Conservation (phyloP, 23 tunicate genomes). For the Botrylloides violaceus region DNA sequence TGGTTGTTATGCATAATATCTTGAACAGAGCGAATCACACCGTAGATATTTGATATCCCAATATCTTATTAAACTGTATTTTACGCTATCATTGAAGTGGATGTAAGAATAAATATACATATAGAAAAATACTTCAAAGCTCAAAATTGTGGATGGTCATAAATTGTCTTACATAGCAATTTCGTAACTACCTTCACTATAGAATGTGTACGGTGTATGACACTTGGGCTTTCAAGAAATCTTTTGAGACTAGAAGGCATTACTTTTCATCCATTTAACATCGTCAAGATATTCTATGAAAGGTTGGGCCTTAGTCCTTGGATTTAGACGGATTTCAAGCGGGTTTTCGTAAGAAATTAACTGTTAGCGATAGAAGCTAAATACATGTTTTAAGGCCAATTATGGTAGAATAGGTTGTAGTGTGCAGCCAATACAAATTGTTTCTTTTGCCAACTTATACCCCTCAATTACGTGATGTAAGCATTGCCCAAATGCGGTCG, state of each 20-base stretch:
- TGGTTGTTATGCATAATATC: background rate
- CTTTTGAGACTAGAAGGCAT: conserved; percentile 1
- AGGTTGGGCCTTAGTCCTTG: background rate
- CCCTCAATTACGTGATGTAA: background rate
- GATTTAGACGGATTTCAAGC: conserved; percentile 3
- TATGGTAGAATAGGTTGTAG: background rate
- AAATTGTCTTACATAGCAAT: too few species aligned
- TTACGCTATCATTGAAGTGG: background rate
- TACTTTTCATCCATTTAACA: background rate
- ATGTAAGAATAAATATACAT: too few species aligned
- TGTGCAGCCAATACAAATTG: background rate
- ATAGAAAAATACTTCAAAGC: too few species aligned
- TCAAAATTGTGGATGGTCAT: too few species aligned
- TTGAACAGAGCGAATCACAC: background rate
- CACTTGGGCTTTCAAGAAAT: background rate
- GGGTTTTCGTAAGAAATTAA: background rate
- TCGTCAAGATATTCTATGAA: background rate
- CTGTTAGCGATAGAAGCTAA: background rate
- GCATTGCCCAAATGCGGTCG: background rate
- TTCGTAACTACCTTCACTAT: too few species aligned
- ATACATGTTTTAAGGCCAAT: background rate
- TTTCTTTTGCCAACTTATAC: conserved; percentile 1
- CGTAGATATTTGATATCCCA: background rate
- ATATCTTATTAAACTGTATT: background rate
- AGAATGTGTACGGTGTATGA: background rate